These are phyloP conservation scores for Calidris pugnax DNA, from an alignment of 2,113 vertebrate genomes.

Conservation along the genomic window DNA sequence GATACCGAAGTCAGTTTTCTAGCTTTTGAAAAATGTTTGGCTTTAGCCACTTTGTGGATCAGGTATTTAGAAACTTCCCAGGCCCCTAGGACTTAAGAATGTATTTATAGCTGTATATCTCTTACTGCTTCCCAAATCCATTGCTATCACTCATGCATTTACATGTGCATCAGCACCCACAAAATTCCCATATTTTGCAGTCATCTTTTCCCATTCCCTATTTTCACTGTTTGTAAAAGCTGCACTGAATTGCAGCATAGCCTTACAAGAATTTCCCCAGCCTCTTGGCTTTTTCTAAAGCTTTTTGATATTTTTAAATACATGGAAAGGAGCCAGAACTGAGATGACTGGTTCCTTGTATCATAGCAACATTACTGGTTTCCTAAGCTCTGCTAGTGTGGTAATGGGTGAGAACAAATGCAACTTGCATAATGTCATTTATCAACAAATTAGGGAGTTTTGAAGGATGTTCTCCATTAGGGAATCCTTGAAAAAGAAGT, in stretches of 20 bases:
- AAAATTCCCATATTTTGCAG: background rate
- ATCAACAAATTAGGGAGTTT: slow-evolving; percentile 48
- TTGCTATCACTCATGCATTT: background rate
- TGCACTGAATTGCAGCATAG: background rate
- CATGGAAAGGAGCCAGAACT: slow-evolving; percentile 54
- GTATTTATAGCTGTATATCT: background rate
- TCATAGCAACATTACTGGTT: slow-evolving; percentile 59
- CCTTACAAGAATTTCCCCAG: slow-evolving; percentile 26
- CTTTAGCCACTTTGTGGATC: background rate
- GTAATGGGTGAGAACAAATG: slow-evolving; percentile 48
- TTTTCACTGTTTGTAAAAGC: slow-evolving; percentile 10
- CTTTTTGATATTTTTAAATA: slow-evolving; percentile 68
- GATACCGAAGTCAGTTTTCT: background rate
- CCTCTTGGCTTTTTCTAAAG: slow-evolving; percentile 37
- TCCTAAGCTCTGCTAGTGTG: slow-evolving; percentile 15
- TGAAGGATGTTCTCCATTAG: background rate
- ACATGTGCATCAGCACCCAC: background rate
- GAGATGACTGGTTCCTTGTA: slow-evolving; percentile 52
- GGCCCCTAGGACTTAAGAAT: background rate
- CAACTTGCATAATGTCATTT: slow-evolving; percentile 44
- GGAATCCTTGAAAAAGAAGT: slow-evolving; percentile 20
- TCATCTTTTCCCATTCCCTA: background rate
- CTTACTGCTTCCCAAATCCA: background rate
- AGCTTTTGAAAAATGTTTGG: background rate
- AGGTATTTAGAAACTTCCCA: background rate